A percentile compares a stretch with the other conserved stretches of the same genome.
Evolutionary conservation across 2,888 invertebrate species (phyloP).

Genomic region (Ischnus inquisitorius): DNA sequence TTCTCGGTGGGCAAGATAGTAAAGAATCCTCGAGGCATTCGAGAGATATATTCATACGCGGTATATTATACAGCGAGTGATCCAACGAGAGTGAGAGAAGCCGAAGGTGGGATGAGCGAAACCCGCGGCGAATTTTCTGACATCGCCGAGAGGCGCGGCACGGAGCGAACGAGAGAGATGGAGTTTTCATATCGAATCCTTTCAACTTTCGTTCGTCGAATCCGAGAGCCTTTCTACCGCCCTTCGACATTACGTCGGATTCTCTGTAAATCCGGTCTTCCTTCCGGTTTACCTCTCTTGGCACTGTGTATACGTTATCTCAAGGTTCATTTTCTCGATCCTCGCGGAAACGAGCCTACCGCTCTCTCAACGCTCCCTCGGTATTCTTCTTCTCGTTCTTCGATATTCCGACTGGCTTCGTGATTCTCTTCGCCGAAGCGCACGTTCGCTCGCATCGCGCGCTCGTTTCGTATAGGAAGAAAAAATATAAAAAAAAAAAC

Average conservation of each 20-base stretch:
- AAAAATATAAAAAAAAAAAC: constrained; percentile 20
- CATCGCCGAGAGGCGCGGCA: constrained; percentile 36
- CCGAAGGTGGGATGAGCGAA: constrained; percentile 19
- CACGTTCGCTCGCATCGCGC: constrained; percentile 15
- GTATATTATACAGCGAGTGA: constrained; percentile 60
- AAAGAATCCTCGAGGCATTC: constrained; percentile 55
- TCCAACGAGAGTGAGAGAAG: constrained; percentile 38
- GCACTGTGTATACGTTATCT: constrained; percentile 35
- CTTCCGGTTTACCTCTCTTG: constrained; percentile 47
- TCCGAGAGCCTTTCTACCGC: constrained; percentile 35
- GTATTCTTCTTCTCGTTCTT: constrained; percentile 29
- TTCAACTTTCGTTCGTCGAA: constrained; percentile 62
- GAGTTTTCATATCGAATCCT: constrained; percentile 69
- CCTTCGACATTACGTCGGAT: constrained; percentile 65
- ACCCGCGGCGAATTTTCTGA: constrained; percentile 56
- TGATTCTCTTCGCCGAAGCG: constrained; percentile 16
- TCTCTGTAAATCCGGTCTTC: constrained; percentile 33
- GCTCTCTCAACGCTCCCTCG: neutral
- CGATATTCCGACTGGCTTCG: constrained; percentile 10
- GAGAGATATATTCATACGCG: constrained; percentile 59
- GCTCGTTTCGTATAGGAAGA: constrained; percentile 8
- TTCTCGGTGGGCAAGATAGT: constrained; percentile 1
- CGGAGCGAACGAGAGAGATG: constrained; percentile 38
- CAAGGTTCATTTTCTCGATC: constrained; percentile 67
- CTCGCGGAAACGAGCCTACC: constrained; percentile 50